These are phyloP conservation scores for Sebastiscus albofasciatus DNA, from an alignment of 2,797 vertebrate species.

Conservation along the genomic window DNA sequence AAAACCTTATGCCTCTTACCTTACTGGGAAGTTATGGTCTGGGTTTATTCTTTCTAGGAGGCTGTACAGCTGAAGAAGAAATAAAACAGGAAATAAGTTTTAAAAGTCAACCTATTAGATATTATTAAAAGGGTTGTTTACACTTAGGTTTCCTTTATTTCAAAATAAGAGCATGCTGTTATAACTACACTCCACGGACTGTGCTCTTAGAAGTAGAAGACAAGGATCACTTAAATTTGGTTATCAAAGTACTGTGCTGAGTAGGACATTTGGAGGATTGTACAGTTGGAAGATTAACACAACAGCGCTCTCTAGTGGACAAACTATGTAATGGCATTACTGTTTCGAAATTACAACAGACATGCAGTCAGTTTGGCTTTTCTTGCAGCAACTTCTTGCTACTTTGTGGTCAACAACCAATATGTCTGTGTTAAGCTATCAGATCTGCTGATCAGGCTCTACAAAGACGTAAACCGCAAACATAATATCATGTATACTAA, in stretches of 20 bases:
- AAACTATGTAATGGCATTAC: not conserved
- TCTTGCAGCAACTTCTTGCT: not conserved
- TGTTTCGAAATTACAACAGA: not conserved
- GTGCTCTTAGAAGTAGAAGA: not conserved
- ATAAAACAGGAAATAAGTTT: not conserved
- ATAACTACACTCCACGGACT: not conserved
- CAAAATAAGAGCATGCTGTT: not conserved
- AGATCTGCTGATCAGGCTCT: not conserved
- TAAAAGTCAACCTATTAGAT: not conserved
- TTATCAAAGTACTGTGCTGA: not conserved
- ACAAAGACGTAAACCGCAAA: not conserved
- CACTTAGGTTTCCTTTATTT: not conserved
- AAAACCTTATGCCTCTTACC: slow-evolving; percentile 77
- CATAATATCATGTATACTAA: not conserved
- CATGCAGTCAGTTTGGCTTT: not conserved
- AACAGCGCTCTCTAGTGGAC: slow-evolving; percentile 45
- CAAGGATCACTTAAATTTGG: not conserved
- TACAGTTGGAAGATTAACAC: not conserved
- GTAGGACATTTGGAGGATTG: not conserved
- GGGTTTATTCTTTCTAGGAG: slow-evolving; percentile 98
- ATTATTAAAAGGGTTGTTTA: not conserved
- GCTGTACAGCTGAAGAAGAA: slow-evolving; percentile 88
- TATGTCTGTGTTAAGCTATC: not conserved
- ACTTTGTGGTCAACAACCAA: not conserved
- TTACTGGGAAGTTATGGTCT: slow-evolving; percentile 97